Evolutionary conservation across 2,888 invertebrate species (phyloP), one percentile per base, ranked within the genome.

Genomic region (Stegana nigrithorax): DNA sequence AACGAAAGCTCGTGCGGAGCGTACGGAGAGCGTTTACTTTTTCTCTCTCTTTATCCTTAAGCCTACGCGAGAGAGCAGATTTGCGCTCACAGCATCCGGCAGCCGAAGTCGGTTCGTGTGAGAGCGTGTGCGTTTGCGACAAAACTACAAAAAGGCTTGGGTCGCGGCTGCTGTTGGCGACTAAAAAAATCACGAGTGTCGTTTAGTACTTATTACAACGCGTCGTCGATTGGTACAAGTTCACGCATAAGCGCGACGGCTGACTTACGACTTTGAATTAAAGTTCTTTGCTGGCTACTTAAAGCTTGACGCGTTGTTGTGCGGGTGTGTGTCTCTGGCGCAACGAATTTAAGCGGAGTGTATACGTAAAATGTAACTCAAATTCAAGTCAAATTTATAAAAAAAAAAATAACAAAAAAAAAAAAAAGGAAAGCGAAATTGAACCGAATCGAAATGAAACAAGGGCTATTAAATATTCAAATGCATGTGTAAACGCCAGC

Each of bases 191-290:
- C 53, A 74, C 69, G 67, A 67, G 71, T 63, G 74, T 77, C 76
- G 80, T 83, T 85, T 84, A 85, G 85, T 85, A 84, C 84, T 84
- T 83, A 83, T 84, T 83, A 81, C 84, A 83, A 85, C 81, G 83
- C 83, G 82, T 82, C 73, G 77, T 79, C 81, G 79, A 81, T 75
- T 82, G 83, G 85, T 82, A 81, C 76, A 66, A 73, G 67, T 67
- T 77, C 72, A 66, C 75, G 76, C 73, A 73, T 60, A 53, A 65
- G 56, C n/a, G n/a, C 57, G 51, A 32, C 21, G 29, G n/a, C 17
- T 27, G n/a, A 7, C n/a, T 23, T 53, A 19, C 19, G 23, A n/a
- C n/a, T n/a, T n/a, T n/a, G n/a, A n/a, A n/a, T n/a, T n/a, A n/a
- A n/a, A n/a, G n/a, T n/a, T n/a, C n/a, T n/a, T n/a, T n/a, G n/a